These are phyloP conservation scores for Oreochromis mossambicus DNA, from an alignment of 2,797 vertebrate species.

Conservation along the genomic window DNA sequence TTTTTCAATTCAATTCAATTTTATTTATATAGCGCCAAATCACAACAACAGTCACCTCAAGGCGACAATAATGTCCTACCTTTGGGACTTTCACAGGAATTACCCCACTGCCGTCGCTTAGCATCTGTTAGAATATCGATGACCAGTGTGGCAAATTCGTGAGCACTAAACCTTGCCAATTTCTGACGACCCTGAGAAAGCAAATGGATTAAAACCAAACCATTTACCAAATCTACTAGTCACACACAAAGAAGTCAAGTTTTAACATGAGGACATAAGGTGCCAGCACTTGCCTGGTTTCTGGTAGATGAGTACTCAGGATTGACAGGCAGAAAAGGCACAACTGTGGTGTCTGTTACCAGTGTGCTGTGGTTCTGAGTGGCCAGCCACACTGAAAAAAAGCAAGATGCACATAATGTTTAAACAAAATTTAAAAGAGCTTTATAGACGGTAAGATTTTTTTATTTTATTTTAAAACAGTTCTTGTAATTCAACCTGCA, in stretches of 20 bases:
- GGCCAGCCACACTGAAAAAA: constrained; percentile 87
- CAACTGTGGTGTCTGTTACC: constrained; percentile 94
- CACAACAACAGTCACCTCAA: no score
- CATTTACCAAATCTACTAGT: neutral
- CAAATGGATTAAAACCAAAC: neutral
- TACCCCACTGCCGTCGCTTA: constrained; percentile 93
- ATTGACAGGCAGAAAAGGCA: constrained; percentile 97
- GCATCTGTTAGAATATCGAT: constrained; percentile 97
- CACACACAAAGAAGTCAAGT: neutral
- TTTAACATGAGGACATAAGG: neutral
- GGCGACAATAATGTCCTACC: constrained; percentile 66
- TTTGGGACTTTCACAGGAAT: constrained; percentile 84
- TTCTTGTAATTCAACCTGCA: constrained; percentile 77
- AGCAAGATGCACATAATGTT: neutral
- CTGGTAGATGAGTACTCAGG: constrained; percentile 97
- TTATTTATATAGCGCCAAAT: no score
- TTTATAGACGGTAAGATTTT: neutral
- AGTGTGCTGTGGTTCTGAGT: constrained; percentile 98
- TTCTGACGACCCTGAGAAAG: constrained; percentile 90
- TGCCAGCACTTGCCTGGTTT: constrained; percentile 83
- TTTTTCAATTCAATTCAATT: no score
- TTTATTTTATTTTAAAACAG: neutral
- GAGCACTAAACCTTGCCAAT: constrained; percentile 93
- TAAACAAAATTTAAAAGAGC: neutral
- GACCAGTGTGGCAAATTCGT: constrained; percentile 95